Evolutionary conservation across 2,797 vertebrate species (phyloP), one percentile per base, ranked within the genome.

Genomic region (Prionace glauca): DNA sequence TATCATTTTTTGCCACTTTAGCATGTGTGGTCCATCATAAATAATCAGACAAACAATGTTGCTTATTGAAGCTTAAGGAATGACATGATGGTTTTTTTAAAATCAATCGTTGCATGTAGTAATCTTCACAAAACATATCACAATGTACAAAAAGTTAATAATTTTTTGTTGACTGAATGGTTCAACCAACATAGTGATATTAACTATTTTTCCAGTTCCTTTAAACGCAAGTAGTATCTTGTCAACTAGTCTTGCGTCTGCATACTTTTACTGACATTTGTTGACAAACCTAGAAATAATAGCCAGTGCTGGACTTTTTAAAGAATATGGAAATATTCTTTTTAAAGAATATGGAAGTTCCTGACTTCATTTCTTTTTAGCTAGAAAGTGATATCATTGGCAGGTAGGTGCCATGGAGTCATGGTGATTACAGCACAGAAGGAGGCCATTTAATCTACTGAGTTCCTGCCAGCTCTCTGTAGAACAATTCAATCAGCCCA

Each of bases 181-280:
- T 91, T 18, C 60, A 91, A 60, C n/a, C 67, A 32, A n/a, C 60
- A 91, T 60, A 67, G 60, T 91, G 36, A 91, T 62, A n/a, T n/a
- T 67, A 91, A 67, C 60, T 67, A 36, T 67, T 67, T 65, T 91
- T 91, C 60, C 88, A n/a, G 36, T 18, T 84, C 18, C 62, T 65
- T 91, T 91, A 91, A 91, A 91, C n/a, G 8, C 1, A 67, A 32
- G 32, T 32, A 91, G 88, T 67, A 18, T 65, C 88, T 65, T 91
- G 88, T 65, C 62, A 67, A 22, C 32, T 2, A 67, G 62, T 91
- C 60, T 91, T 67, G 62, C 36, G 88, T n/a, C 32, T 91, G 88
- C 32, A 91, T 91, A 91, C 60, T 91, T 91, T 91, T 36, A 67
- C n/a, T 91, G 62, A 67, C 62, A 36, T 91, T 91, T 91, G 88